These are phyloP conservation scores for Acrossocheilus fasciatus DNA, from an alignment of 2,797 vertebrate genomes.

Conservation along the genomic window DNA sequence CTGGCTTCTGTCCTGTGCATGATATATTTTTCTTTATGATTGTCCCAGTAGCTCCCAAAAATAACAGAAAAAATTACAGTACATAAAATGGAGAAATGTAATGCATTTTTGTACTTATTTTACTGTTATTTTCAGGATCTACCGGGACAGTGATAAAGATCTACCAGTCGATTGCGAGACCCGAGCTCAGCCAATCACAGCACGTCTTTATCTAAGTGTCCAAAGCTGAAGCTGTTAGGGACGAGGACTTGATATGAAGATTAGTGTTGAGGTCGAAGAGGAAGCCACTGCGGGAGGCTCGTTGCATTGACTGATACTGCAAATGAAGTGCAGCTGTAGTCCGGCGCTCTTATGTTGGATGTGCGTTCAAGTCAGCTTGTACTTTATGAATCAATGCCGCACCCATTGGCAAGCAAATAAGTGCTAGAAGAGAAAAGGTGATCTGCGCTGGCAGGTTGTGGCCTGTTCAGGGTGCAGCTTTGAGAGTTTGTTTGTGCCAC, in stretches of 20 bases:
- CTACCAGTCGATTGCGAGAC: not conserved
- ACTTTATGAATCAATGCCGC: constrained; percentile 63
- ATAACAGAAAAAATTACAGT: too few relatives aligned
- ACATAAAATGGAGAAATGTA: too few relatives aligned
- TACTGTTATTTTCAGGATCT: too few relatives aligned
- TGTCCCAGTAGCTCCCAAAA: too few relatives aligned
- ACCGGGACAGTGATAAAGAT: too few relatives aligned
- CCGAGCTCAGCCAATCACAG: constrained; percentile 35
- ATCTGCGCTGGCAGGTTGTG: constrained; percentile 64
- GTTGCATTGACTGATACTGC: not conserved
- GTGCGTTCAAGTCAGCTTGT: constrained; percentile 11
- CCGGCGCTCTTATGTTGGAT: not conserved
- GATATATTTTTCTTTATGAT: too few relatives aligned
- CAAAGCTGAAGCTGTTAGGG: not conserved
- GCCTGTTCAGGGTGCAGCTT: constrained; percentile 68
- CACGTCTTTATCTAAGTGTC: constrained; percentile 20
- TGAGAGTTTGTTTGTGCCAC: not conserved
- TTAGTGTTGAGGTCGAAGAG: not conserved
- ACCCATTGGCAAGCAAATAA: constrained; percentile 66
- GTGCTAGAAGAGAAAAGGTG: constrained; percentile 61
- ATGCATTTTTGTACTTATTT: too few relatives aligned
- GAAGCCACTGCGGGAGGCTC: too few relatives aligned
- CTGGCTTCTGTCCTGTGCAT: too few relatives aligned
- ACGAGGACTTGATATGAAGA: not conserved
- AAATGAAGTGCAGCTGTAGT: not conserved